These are phyloP conservation scores for Melangyna quadrimaculata DNA, from an alignment of 2,888 invertebrate genomes.

Conservation along the genomic window DNA sequence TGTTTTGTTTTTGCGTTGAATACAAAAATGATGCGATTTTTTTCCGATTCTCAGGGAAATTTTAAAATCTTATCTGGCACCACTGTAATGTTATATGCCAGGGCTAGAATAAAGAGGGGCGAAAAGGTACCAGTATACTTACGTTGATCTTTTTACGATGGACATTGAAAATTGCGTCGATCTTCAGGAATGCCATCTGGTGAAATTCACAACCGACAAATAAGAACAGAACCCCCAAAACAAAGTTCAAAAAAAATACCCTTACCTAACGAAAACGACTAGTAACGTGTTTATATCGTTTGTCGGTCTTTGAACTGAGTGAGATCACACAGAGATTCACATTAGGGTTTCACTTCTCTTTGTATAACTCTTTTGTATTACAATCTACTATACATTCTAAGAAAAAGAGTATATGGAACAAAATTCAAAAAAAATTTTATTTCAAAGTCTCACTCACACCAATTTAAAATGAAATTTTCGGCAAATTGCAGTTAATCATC, in stretches of 20 bases:
- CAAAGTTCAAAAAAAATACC: not conserved
- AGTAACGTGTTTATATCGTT: slow-evolving; percentile 55
- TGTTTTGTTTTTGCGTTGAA: too few species aligned
- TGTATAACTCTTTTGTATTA: not conserved
- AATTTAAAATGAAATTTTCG: slow-evolving; percentile 39
- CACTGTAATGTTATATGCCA: too few species aligned
- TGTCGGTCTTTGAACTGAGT: slow-evolving; percentile 68
- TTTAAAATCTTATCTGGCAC: too few species aligned
- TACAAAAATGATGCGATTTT: too few species aligned
- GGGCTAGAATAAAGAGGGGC: too few species aligned
- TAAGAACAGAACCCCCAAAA: not conserved
- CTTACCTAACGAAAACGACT: slow-evolving; percentile 15
- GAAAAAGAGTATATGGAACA: not conserved
- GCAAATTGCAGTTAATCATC: slow-evolving; percentile 68
- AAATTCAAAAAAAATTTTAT: not conserved
- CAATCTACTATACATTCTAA: slow-evolving; percentile 65
- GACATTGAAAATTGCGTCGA: not conserved
- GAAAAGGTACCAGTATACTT: too few species aligned
- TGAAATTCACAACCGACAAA: not conserved
- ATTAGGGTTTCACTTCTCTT: slow-evolving; percentile 25
- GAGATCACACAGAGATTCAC: slow-evolving; percentile 61
- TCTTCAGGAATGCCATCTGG: not conserved
- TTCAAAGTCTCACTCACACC: slow-evolving; percentile 12
- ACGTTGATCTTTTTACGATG: too few species aligned
- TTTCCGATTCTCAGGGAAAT: too few species aligned